Percentiles rank a stretch among this genome's conserved stretches.
Evolutionary conservation across 2,113 vertebrate genomes (phyloP).

Genomic region (Macrotis lagotis): DNA sequence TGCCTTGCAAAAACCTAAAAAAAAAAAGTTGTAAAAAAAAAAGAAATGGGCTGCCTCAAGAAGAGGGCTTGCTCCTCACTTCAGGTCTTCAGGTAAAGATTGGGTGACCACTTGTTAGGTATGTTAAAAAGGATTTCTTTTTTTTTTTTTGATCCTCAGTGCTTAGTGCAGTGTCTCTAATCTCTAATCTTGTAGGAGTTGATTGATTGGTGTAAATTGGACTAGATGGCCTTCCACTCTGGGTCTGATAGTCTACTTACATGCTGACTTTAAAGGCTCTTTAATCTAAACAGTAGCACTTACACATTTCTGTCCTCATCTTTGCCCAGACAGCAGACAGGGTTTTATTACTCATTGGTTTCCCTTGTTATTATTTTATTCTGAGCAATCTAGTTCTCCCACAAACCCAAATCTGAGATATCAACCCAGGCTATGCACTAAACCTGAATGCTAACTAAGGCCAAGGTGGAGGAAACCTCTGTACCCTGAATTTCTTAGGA

Average conservation of each 20-base stretch:
- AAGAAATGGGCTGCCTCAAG: neutral
- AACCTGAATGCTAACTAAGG: conserved; percentile 53
- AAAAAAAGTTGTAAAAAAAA: no score
- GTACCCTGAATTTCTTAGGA: conserved; percentile 64
- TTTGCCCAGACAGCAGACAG: conserved; percentile 66
- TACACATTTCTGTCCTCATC: conserved; percentile 75
- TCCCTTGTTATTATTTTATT: conserved; percentile 76
- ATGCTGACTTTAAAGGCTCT: conserved; percentile 66
- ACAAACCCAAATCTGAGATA: conserved; percentile 62
- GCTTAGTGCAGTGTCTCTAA: neutral
- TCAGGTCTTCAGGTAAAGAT: neutral
- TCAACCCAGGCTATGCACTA: neutral
- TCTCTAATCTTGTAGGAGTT: no score
- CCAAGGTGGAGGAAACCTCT: conserved; percentile 54
- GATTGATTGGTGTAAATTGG: neutral
- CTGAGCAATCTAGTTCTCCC: conserved; percentile 61
- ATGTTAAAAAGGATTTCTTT: neutral
- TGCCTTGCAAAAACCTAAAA: no score
- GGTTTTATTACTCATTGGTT: conserved; percentile 74
- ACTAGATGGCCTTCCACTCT: conserved; percentile 55
- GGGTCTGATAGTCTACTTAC: conserved; percentile 32
- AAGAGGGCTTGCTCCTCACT: neutral
- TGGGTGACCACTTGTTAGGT: neutral
- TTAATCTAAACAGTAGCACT: conserved; percentile 76
- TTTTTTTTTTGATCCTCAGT: neutral